Conservation (phyloP, 23 tunicate species). For the Halocynthia roretzi region DNA sequence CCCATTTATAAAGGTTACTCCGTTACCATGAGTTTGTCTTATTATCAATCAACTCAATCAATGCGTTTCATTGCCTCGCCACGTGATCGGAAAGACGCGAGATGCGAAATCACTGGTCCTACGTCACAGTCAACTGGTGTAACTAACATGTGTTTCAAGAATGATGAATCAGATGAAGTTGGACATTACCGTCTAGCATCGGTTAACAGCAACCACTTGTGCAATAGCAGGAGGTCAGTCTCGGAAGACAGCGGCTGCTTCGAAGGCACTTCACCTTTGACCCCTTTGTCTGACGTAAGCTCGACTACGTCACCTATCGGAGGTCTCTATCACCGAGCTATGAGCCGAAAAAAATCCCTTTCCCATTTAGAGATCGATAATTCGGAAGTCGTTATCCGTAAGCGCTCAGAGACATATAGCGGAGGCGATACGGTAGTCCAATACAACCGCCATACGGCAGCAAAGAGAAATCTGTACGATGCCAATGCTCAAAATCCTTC, state of each 20-base stretch:
- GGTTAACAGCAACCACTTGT: not conserved
- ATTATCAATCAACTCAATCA: too few relatives aligned
- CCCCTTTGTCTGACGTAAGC: too few relatives aligned
- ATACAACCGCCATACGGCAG: not conserved
- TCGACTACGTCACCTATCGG: not conserved
- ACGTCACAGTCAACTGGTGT: not conserved
- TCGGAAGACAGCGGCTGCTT: not conserved
- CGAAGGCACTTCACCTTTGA: conserved; percentile 1
- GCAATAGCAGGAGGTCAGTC: not conserved
- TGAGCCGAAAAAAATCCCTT: conserved; percentile 58
- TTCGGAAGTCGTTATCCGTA: too few relatives aligned
- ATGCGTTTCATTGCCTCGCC: too few relatives aligned
- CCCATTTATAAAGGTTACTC: too few relatives aligned
- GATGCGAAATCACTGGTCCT: too few relatives aligned
- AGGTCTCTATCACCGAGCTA: conserved; percentile 41
- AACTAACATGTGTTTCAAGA: conserved; percentile 3
- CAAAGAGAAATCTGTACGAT: not conserved
- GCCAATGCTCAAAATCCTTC: not conserved
- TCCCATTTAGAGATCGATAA: conserved; percentile 7
- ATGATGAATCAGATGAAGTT: not conserved
- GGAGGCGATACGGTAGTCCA: not conserved
- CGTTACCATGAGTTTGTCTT: too few relatives aligned
- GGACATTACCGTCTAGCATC: not conserved
- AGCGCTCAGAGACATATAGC: not conserved
- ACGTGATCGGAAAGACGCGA: too few relatives aligned